These are phyloP conservation scores for Oscheius sp. DNA, from an alignment of 2,888 invertebrate species.

Conservation along the genomic window DNA sequence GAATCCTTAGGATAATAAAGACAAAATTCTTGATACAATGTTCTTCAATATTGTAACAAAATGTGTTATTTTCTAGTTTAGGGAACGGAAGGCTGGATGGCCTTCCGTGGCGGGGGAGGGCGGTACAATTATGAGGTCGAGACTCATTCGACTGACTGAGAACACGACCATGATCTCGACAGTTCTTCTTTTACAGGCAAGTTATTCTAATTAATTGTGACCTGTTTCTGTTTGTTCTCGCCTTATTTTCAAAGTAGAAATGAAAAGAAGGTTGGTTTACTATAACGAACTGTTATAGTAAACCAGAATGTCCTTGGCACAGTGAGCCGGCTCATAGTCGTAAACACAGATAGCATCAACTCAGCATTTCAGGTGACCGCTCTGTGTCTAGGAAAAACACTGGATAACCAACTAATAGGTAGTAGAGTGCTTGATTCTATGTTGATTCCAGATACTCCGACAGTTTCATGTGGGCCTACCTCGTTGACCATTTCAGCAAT, in stretches of 20 bases:
- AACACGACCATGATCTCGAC: background rate
- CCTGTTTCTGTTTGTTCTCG: too few species aligned
- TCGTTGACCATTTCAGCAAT: slow-evolving; percentile 11
- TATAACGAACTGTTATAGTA: background rate
- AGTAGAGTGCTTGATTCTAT: background rate
- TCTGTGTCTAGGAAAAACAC: background rate
- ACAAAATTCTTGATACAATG: too few species aligned
- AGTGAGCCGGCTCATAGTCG: background rate
- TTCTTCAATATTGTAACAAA: too few species aligned
- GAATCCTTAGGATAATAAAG: too few species aligned
- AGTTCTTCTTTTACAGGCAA: background rate
- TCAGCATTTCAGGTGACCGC: background rate
- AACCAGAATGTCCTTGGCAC: slow-evolving; percentile 3
- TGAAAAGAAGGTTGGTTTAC: background rate
- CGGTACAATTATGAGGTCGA: slow-evolving; percentile 19
- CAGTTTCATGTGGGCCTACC: slow-evolving; percentile 29
- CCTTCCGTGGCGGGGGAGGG: too few species aligned
- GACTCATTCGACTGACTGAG: slow-evolving; percentile 12
- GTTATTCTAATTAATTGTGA: background rate
- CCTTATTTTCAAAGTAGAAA: too few species aligned
- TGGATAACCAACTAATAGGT: slow-evolving; percentile 24
- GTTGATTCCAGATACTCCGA: slow-evolving; percentile 3
- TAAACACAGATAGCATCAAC: too few species aligned
- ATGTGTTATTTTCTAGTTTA: too few species aligned
- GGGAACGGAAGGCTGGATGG: background rate